Percentiles rank a stretch among this genome's conserved stretches.
These are phyloP conservation scores for Coluber constrictor DNA, from an alignment of 2,797 vertebrate species.

Conservation along the genomic window DNA sequence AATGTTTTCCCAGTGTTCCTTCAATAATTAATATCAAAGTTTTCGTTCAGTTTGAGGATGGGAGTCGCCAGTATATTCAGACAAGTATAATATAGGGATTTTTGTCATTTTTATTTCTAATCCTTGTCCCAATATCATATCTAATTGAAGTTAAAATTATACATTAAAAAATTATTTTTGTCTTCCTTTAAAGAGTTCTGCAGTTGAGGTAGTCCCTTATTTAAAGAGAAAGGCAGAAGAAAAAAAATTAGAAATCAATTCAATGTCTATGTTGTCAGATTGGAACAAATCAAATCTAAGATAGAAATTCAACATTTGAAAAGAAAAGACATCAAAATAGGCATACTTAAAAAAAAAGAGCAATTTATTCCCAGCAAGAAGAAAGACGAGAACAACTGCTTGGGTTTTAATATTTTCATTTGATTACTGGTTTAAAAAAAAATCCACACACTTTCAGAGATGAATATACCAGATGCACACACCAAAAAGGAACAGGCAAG, in stretches of 20 bases:
- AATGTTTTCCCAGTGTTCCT: slow-evolving; percentile 28
- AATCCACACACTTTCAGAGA: slow-evolving; percentile 87
- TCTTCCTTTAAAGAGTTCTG: slow-evolving; percentile 61
- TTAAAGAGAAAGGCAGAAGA: slow-evolving; percentile 70
- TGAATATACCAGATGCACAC: slow-evolving; percentile 90
- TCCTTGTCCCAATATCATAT: slow-evolving; percentile 22
- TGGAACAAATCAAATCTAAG: slow-evolving; percentile 76
- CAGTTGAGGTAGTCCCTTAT: slow-evolving; percentile 87
- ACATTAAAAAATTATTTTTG: slow-evolving; percentile 28
- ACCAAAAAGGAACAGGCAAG: slow-evolving; percentile 84
- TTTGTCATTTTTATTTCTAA: not conserved
- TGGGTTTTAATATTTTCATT: slow-evolving; percentile 44
- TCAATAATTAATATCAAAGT: slow-evolving; percentile 3
- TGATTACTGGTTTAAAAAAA: slow-evolving; percentile 50
- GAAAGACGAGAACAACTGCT: slow-evolving; percentile 60
- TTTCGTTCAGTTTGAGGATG: slow-evolving; percentile 33
- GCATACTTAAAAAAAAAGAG: slow-evolving; percentile 63
- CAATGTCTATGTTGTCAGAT: slow-evolving; percentile 70
- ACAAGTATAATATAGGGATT: not conserved
- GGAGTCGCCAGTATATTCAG: slow-evolving; percentile 23
- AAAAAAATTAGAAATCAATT: slow-evolving; percentile 77
- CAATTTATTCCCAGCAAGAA: slow-evolving; percentile 70
- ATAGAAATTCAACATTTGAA: slow-evolving; percentile 71
- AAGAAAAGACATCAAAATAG: slow-evolving; percentile 76
- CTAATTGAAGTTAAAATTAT: slow-evolving; percentile 21